Conservation (phyloP, 2,113 vertebrate genomes). For the Riparia riparia region DNA sequence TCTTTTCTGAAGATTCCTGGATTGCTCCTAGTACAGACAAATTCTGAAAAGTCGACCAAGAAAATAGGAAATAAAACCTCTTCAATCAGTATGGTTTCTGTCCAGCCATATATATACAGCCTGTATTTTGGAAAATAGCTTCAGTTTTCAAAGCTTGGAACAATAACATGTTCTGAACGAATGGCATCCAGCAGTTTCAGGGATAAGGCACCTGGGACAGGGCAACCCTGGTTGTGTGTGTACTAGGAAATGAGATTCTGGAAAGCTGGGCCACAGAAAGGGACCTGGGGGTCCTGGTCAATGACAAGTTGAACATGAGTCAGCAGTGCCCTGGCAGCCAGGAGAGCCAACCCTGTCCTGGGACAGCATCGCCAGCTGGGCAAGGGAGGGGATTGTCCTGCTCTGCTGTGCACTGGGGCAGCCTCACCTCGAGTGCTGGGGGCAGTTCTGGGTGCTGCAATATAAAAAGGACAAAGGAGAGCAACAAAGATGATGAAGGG, state of each 20-base stretch:
- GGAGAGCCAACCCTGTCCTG: fast-evolving
- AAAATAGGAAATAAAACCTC: not conserved
- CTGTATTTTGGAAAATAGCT: not conserved
- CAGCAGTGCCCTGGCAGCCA: not conserved
- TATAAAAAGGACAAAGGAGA: not conserved
- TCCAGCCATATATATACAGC: not conserved
- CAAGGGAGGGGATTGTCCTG: fast-evolving
- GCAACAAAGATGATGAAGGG: not conserved
- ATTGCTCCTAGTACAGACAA: not conserved
- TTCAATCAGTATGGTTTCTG: not conserved
- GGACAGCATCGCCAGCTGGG: fast-evolving
- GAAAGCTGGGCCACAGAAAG: not conserved
- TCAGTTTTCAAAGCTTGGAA: not conserved
- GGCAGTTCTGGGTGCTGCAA: fast-evolving
- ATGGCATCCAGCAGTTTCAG: not conserved
- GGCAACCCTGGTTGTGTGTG: not conserved
- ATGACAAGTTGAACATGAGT: fast-evolving
- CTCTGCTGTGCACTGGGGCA: fast-evolving
- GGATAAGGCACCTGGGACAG: not conserved
- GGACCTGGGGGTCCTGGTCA: fast-evolving
- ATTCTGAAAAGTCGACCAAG: not conserved
- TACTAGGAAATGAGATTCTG: not conserved
- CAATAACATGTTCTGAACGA: not conserved
- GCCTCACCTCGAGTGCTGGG: fast-evolving
- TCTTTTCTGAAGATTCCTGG: not conserved